Evolutionary conservation across 2,797 vertebrate genomes (phyloP).

Genomic region (Sebastes hubbsi): DNA sequence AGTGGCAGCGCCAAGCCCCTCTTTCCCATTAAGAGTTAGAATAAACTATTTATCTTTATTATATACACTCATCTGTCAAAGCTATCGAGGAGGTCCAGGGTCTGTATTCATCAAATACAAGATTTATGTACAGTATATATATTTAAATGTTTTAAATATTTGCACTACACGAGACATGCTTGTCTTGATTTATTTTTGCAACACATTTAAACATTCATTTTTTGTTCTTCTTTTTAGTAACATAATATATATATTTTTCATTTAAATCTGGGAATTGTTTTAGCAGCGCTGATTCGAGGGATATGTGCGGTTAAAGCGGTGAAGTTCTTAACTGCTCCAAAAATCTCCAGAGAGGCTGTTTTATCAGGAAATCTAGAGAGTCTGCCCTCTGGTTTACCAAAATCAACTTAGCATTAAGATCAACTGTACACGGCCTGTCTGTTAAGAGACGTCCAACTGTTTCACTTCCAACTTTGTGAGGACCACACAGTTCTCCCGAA

Average conservation of each 20-base stretch:
- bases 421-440: conserved; percentile 42
- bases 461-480: conserved; percentile 41
- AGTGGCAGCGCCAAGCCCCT: conserved; percentile 39
- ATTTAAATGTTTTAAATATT: conserved; percentile 65
- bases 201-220: conserved; percentile 21
- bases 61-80: conserved; percentile 77
- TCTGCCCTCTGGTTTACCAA: conserved; percentile 57
- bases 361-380: conserved; percentile 60
- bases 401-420: conserved; percentile 59
- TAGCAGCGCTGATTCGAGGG: conserved; percentile 22
- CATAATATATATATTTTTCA: conserved; percentile 31
- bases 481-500: conserved; percentile 57
- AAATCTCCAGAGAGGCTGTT: conserved; percentile 40
- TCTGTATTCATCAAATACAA: conserved; percentile 32
- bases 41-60: conserved; percentile 78
- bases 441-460: conserved; percentile 46
- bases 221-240: conserved; percentile 24
- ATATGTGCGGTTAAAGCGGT: conserved; percentile 48
- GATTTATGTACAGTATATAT: conserved; percentile 35
- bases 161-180: conserved; percentile 16
- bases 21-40: conserved; percentile 72
- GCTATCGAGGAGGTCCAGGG: conserved; percentile 53
- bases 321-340: conserved; percentile 28
- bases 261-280: conserved; percentile 23
- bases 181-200: conserved; percentile 42